Evolutionary conservation across 1,140 invertebrate genomes (phyloP).

Genomic region (Pristionchus pacificus): DNA sequence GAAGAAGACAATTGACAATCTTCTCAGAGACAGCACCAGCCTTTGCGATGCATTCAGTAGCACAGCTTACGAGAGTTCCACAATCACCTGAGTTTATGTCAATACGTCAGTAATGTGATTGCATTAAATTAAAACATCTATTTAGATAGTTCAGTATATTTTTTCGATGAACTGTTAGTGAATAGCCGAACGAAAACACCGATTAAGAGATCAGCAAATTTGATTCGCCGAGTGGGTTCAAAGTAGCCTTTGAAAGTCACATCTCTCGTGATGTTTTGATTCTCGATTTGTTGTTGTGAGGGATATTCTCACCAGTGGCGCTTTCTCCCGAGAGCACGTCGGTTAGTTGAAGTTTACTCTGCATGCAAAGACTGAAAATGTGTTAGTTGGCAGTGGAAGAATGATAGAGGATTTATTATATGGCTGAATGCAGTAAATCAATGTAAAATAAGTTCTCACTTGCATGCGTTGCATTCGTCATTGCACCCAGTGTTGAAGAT

Average conservation of each 20-base stretch:
- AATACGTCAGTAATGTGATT: neutral
- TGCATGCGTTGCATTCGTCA: conserved; percentile 40
- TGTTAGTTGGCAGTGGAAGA: too few species aligned
- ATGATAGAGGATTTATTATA: too few species aligned
- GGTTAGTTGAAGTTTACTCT: conserved; percentile 46
- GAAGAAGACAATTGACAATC: conserved; percentile 44
- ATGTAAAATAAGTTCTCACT: neutral
- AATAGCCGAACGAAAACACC: too few species aligned
- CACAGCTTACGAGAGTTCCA: conserved; percentile 42
- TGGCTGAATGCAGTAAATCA: too few species aligned
- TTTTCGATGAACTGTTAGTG: too few species aligned
- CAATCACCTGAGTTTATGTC: conserved; percentile 40
- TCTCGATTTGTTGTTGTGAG: conserved; percentile 1
- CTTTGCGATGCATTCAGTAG: conserved; percentile 41
- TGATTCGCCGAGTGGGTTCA: too few species aligned
- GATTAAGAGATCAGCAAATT: too few species aligned
- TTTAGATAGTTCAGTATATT: too few species aligned
- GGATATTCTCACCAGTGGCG: neutral
- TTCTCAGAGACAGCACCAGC: conserved; percentile 41
- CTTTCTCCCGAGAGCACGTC: conserved; percentile 43
- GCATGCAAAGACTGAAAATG: conserved; percentile 43
- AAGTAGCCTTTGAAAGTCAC: too few species aligned
- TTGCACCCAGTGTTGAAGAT: conserved; percentile 50
- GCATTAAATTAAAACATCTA: too few species aligned
- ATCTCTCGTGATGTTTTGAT: too few species aligned